Evolutionary conservation across 2,113 vertebrate species (phyloP).

Genomic region (Albula glossodonta): DNA sequence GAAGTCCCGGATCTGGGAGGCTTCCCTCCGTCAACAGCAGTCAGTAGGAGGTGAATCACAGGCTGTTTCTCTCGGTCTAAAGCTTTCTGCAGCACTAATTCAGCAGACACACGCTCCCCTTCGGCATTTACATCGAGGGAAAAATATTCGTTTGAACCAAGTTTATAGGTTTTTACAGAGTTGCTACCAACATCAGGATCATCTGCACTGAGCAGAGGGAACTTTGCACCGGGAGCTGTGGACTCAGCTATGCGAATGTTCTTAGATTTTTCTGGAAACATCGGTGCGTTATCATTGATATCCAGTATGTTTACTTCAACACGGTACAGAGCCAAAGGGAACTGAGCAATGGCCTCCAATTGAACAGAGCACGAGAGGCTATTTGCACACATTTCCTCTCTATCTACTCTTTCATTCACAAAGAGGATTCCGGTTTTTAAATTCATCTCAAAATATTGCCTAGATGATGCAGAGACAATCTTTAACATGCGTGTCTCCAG

Average conservation of each 20-base stretch:
- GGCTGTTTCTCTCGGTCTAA: too few species aligned
- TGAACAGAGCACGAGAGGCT: constrained; percentile 52
- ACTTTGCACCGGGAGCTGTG: constrained; percentile 55
- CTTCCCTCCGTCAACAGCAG: too few species aligned
- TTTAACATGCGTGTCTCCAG: too few species aligned
- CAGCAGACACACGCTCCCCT: constrained; percentile 34
- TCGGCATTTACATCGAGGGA: too few species aligned
- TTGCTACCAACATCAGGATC: constrained; percentile 67
- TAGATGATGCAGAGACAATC: constrained; percentile 65
- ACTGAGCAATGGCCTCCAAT: constrained; percentile 66
- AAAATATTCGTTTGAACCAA: constrained; percentile 47
- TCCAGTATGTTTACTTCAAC: constrained; percentile 64
- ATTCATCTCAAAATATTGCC: constrained; percentile 66
- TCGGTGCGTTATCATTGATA: constrained; percentile 57
- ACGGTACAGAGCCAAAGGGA: constrained; percentile 68
- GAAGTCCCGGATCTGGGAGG: constrained; percentile 41
- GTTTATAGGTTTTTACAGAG: constrained; percentile 62
- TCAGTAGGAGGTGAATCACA: too few species aligned
- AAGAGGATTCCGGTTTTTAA: constrained; percentile 60
- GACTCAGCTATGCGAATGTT: constrained; percentile 62
- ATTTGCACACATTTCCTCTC: constrained; percentile 67
- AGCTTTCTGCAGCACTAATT: too few species aligned
- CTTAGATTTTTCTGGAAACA: constrained; percentile 57
- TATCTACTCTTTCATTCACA: constrained; percentile 62
- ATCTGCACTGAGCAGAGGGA: constrained; percentile 67